These are phyloP conservation scores for Nannospalax galili DNA, from an alignment of 2,113 vertebrate species.

Conservation along the genomic window DNA sequence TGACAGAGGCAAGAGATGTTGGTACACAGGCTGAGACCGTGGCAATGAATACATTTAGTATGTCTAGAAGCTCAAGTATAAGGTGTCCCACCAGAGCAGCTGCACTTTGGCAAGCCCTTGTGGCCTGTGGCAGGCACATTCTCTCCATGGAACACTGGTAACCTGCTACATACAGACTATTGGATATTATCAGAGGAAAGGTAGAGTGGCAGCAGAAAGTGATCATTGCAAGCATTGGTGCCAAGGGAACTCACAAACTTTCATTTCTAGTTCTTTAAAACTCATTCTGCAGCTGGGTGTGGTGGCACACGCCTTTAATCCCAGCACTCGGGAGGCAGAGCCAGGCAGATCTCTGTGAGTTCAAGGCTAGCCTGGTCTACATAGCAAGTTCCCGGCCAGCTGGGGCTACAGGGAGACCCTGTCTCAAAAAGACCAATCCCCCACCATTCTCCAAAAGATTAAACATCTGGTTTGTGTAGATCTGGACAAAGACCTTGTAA, in stretches of 20 bases:
- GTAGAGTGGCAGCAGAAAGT: neutral
- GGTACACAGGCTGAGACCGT: neutral
- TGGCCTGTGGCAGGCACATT: neutral
- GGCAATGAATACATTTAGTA: neutral
- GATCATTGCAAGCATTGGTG: neutral
- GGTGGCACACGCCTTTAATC: no score
- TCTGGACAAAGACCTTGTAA: neutral
- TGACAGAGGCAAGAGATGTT: neutral
- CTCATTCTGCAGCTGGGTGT: no score
- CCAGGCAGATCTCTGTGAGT: no score
- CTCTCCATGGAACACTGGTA: neutral
- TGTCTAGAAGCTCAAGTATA: neutral
- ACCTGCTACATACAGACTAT: neutral
- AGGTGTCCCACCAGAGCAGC: neutral
- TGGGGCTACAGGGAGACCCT: no score
- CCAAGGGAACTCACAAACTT: neutral
- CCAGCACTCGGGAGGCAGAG: no score
- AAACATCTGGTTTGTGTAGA: neutral
- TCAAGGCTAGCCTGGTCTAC: no score
- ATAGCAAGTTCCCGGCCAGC: no score
- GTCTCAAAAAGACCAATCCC: no score
- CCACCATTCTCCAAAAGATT: neutral
- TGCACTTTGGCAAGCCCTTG: neutral
- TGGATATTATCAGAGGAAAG: neutral
- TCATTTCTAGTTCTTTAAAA: conserved; percentile 15